Conservation (phyloP, 1,140 invertebrate species). For the Stegodyphus mimosarum region DNA sequence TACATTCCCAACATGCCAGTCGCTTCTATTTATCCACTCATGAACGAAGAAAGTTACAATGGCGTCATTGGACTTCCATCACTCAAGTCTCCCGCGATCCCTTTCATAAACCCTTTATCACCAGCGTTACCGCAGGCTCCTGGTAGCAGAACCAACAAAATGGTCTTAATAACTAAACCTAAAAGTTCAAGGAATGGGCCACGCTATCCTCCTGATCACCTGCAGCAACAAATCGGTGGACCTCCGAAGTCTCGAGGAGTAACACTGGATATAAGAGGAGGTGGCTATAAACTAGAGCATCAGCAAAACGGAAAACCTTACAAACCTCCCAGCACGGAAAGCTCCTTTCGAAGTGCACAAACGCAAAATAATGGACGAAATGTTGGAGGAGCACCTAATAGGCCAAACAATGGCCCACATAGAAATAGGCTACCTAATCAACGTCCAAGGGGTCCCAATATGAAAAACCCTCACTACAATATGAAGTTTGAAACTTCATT, state of each 20-base stretch:
- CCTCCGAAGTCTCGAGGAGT: slow-evolving; percentile 24
- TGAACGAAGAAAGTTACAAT: slow-evolving; percentile 8
- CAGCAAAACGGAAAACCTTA: slow-evolving; percentile 6
- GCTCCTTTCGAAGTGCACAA: neutral
- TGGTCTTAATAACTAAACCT: neutral
- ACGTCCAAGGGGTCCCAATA: slow-evolving; percentile 11
- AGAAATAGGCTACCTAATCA: slow-evolving; percentile 18
- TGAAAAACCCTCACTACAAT: slow-evolving; percentile 41
- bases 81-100: neutral
- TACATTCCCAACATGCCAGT: slow-evolving; percentile 36
- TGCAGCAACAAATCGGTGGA: neutral
- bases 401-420: neutral
- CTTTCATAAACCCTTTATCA: slow-evolving; percentile 32
- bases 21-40: neutral
- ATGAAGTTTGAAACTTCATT: slow-evolving; percentile 36
- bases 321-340: slow-evolving; percentile 20
- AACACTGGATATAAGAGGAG: slow-evolving; percentile 48
- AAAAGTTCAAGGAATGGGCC: neutral
- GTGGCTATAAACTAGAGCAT: slow-evolving; percentile 42
- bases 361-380: neutral
- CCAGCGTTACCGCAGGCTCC: neutral
- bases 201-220: neutral
- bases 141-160: neutral
- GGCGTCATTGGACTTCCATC: slow-evolving; percentile 24
- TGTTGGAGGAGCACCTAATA: neutral